These are phyloP conservation scores for Spheniscus mendiculus DNA, from an alignment of 2,113 vertebrate species.

Conservation along the genomic window DNA sequence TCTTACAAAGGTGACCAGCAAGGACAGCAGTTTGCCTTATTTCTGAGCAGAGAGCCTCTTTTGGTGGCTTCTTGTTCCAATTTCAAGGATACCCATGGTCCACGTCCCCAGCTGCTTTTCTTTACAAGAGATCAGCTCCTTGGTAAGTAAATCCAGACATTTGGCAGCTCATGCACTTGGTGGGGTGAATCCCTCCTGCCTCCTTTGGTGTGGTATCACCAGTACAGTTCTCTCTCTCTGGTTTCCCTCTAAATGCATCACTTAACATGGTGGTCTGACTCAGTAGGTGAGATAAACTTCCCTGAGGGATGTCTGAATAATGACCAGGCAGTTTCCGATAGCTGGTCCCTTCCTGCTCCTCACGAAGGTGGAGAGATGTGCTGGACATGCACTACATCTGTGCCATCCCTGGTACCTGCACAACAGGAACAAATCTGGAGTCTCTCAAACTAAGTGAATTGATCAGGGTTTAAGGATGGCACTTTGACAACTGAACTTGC, in stretches of 20 bases:
- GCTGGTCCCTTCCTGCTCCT: neutral
- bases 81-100: neutral
- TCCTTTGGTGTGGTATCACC: neutral
- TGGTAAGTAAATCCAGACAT: neutral
- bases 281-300: neutral
- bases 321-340: fast-evolving
- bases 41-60: neutral
- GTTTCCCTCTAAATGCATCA: neutral
- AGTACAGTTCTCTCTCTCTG: neutral
- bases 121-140: neutral
- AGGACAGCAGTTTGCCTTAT: neutral
- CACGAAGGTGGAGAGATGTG: neutral
- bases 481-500: neutral
- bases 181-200: neutral
- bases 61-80: neutral
- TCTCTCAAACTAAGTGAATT: fast-evolving
- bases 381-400: neutral
- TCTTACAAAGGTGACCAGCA: neutral
- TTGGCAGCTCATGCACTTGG: neutral
- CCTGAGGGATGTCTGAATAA: neutral
- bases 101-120: neutral
- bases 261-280: neutral
- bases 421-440: fast-evolving
- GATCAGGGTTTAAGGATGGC: neutral
- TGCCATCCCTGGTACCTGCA: neutral